Conservation (phyloP, 1,140 invertebrate genomes). For the Aphaenogaster rudis region DNA sequence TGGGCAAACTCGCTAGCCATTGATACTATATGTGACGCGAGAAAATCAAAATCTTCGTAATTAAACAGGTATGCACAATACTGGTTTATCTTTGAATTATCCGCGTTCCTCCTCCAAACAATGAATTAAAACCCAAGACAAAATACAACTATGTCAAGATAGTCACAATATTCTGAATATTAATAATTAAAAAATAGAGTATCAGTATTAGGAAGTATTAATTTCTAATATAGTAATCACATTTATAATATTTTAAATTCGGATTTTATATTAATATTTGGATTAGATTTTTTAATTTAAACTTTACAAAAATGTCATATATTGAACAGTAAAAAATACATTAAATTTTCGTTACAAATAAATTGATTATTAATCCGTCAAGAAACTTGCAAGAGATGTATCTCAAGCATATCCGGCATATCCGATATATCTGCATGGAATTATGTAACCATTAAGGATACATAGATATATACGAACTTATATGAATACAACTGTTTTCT, state of each 20-base stretch:
- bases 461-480: neutral
- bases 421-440: neutral
- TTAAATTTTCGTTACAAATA: neutral
- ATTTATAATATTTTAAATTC: no score
- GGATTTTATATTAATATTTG: no score
- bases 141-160: neutral
- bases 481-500: neutral
- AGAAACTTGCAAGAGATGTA: neutral
- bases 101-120: neutral
- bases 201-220: no score
- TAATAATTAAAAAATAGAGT: neutral
- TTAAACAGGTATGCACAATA: neutral
- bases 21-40: neutral
- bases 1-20: neutral
- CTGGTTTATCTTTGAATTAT: neutral
- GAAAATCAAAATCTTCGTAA: neutral
- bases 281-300: neutral
- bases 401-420: no score
- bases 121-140: neutral
- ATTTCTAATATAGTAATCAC: no score
- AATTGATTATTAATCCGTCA: neutral
- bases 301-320: neutral
- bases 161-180: neutral
- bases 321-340: neutral
- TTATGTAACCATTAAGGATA: slow-evolving; percentile 12